Percentiles rank a stretch among this genome's conserved stretches.
Conservation (phyloP, 2,797 vertebrate genomes). For the Odontamblyopus rebecca region DNA sequence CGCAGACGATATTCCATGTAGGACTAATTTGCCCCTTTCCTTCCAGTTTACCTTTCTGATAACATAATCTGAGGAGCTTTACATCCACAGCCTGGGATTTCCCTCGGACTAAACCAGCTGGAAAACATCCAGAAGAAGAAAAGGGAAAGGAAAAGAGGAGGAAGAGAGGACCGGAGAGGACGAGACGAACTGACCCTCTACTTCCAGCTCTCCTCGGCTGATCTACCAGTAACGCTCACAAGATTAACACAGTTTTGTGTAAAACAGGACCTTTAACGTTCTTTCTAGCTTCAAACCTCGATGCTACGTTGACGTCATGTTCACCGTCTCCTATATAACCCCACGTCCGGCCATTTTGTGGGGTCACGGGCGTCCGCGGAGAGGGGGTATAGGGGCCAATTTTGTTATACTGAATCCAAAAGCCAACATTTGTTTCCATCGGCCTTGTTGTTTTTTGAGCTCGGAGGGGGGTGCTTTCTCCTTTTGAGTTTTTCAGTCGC, state of each 20-base stretch:
- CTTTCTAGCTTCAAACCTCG: background rate
- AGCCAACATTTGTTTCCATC: constrained; percentile 97
- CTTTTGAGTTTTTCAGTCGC: constrained; percentile 97
- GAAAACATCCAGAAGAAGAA: constrained; percentile 82
- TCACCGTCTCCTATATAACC: background rate
- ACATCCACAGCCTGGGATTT: constrained; percentile 89
- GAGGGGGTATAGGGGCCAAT: constrained; percentile 80
- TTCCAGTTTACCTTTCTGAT: constrained; percentile 91
- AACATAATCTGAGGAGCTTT: constrained; percentile 90
- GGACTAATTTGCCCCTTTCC: constrained; percentile 28
- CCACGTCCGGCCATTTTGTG: background rate
- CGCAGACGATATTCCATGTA: background rate
- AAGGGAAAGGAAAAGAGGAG: constrained; percentile 28
- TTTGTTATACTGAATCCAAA: constrained; percentile 95
- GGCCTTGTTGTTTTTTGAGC: constrained; percentile 88
- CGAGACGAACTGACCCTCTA: constrained; percentile 62
- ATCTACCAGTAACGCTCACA: constrained; percentile 45
- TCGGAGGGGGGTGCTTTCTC: constrained; percentile 63
- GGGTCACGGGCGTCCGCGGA: background rate
- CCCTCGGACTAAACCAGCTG: constrained; percentile 85
- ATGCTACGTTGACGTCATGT: background rate
- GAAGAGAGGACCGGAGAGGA: constrained; percentile 31
- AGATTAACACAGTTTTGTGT: too few relatives aligned
- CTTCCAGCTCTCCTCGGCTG: constrained; percentile 69
- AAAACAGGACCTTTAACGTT: too few relatives aligned